Percentiles rank a stretch among this genome's conserved stretches.
These are phyloP conservation scores for Bryconaethiops microstoma DNA, from an alignment of 2,797 vertebrate species.

Conservation along the genomic window DNA sequence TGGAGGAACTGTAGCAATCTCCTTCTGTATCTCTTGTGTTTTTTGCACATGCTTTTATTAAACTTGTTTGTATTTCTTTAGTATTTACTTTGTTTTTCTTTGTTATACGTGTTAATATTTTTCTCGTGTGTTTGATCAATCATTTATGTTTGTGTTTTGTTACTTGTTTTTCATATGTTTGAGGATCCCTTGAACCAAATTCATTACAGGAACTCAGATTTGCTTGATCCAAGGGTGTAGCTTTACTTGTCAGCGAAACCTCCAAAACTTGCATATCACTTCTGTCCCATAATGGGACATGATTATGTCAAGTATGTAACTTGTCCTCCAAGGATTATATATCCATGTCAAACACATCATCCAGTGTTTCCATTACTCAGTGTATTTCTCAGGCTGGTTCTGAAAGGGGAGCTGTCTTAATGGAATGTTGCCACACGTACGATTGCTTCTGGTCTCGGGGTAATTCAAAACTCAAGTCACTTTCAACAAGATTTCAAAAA, in stretches of 20 bases:
- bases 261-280: slow-evolving; percentile 24
- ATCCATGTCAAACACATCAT: slow-evolving; percentile 34
- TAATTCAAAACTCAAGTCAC: neutral
- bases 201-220: neutral
- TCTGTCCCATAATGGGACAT: slow-evolving; percentile 24
- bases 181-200: too few species aligned
- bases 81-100: too few species aligned
- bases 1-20: neutral
- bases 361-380: slow-evolving; percentile 5
- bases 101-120: too few species aligned
- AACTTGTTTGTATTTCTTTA: too few species aligned
- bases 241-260: slow-evolving; percentile 34
- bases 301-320: slow-evolving; percentile 19
- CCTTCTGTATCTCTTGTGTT: too few species aligned
- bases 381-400: slow-evolving; percentile 27
- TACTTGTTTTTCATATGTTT: too few species aligned
- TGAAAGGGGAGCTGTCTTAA: slow-evolving; percentile 33
- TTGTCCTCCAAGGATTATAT: slow-evolving; percentile 20
- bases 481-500: neutral
- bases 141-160: too few species aligned
- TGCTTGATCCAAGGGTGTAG: slow-evolving; percentile 43
- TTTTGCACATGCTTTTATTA: too few species aligned
- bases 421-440: neutral
- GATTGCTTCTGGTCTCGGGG: slow-evolving; percentile 1
- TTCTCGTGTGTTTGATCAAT: too few species aligned